These are phyloP conservation scores for Megaustenia siamemsis DNA, from an alignment of 2,888 invertebrate genomes.

Conservation along the genomic window DNA sequence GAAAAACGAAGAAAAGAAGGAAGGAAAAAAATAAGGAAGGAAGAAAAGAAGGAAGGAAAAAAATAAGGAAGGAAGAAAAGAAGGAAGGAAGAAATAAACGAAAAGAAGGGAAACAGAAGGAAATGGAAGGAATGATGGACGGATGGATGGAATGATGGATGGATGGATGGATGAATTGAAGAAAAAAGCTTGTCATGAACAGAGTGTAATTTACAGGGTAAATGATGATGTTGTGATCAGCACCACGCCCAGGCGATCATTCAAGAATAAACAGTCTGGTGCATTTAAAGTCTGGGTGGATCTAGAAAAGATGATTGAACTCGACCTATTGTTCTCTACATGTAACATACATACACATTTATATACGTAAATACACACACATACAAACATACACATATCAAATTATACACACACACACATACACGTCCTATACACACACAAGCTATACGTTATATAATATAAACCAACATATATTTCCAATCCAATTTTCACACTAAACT, in stretches of 20 bases:
- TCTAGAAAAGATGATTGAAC: too few species aligned
- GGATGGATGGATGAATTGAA: not conserved
- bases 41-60: too few species aligned
- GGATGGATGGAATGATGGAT: not conserved
- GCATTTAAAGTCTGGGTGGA: not conserved
- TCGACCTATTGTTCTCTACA: not conserved
- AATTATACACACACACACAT: not conserved
- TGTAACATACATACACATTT: not conserved
- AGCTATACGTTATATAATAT: not conserved
- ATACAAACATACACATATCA: not conserved
- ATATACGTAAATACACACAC: not conserved
- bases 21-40: too few species aligned
- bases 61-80: not conserved
- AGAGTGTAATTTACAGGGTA: not conserved
- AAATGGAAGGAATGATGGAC: constrained; percentile 1
- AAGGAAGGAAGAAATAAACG: constrained; percentile 10
- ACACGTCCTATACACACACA: not conserved
- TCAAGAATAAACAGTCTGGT: not conserved
- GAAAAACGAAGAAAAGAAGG: not conserved
- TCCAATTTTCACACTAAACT: not conserved
- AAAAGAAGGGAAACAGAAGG: constrained; percentile 4
- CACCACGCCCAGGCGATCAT: not conserved
- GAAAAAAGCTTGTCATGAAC: not conserved
- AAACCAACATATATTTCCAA: not conserved
- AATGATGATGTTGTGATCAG: not conserved